Conservation (phyloP, 2,113 vertebrate genomes). For the Macrotis lagotis region DNA sequence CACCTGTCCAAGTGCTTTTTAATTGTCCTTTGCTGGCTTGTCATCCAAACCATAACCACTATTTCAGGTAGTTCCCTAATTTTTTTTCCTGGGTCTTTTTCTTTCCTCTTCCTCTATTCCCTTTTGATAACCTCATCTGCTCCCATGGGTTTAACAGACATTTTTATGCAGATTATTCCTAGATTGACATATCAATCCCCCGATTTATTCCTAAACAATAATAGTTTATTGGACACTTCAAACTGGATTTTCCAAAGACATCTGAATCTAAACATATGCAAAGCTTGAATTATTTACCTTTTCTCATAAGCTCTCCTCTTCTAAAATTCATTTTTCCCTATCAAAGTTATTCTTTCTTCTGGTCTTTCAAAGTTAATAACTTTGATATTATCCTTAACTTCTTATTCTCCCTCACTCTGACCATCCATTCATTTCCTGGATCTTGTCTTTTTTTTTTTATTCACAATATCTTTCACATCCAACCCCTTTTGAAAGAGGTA, state of each 20-base stretch:
- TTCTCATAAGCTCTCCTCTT: neutral
- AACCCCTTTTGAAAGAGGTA: neutral
- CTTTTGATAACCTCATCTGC: neutral
- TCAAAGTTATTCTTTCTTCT: neutral
- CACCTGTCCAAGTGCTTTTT: neutral
- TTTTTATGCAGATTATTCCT: neutral
- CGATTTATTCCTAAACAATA: neutral
- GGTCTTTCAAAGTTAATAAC: neutral
- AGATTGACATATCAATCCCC: neutral
- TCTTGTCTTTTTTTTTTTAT: neutral
- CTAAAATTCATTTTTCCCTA: neutral
- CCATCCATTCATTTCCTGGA: neutral
- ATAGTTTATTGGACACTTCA: neutral
- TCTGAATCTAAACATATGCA: neutral
- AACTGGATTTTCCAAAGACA: neutral
- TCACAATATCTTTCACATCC: neutral
- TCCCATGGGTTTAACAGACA: no score
- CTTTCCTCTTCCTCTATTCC: neutral
- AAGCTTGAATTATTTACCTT: neutral
- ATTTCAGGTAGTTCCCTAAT: neutral
- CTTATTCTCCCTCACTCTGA: neutral
- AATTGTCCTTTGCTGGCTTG: neutral
- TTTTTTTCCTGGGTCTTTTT: neutral
- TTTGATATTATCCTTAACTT: neutral
- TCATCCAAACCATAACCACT: neutral